These are phyloP conservation scores for Auanema freiburgensis DNA, from an alignment of 2,888 invertebrate species.

Conservation along the genomic window DNA sequence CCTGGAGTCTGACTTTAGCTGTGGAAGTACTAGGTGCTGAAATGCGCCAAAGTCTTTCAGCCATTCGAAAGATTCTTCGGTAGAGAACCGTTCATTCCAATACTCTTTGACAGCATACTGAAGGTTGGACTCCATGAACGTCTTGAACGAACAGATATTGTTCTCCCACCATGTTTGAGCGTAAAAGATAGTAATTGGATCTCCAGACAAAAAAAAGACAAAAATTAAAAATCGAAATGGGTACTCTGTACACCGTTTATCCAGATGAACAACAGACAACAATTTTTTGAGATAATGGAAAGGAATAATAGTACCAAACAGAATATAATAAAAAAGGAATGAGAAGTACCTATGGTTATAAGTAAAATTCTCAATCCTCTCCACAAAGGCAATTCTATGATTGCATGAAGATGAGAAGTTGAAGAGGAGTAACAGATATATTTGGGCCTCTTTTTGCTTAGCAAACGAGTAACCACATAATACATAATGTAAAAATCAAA, in stretches of 20 bases:
- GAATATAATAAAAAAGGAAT: slow-evolving; percentile 3
- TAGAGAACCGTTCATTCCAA: slow-evolving; percentile 50
- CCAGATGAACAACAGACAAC: background rate
- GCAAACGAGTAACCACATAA: no score
- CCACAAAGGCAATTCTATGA: no score
- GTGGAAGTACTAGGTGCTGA: slow-evolving; percentile 32
- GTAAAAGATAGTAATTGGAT: background rate
- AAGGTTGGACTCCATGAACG: slow-evolving; percentile 37
- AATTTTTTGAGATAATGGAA: background rate
- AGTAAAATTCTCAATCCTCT: no score
- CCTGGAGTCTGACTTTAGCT: slow-evolving; percentile 30
- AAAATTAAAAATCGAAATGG: background rate
- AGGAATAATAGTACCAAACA: background rate
- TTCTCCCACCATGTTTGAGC: background rate
- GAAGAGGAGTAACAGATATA: no score
- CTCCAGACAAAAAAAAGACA: background rate
- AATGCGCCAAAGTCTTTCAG: slow-evolving; percentile 43
- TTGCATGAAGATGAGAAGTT: no score
- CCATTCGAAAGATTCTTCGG: slow-evolving; percentile 52
- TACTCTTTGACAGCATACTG: slow-evolving; percentile 48
- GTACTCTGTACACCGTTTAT: slow-evolving; percentile 3
- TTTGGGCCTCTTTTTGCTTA: no score
- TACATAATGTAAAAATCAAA: slow-evolving; percentile 1
- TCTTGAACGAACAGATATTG: background rate
- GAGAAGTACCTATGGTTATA: background rate